phyloP scores from a whole-genome alignment of 1,140 invertebrate species.

The Berghia stephanieae region DNA sequence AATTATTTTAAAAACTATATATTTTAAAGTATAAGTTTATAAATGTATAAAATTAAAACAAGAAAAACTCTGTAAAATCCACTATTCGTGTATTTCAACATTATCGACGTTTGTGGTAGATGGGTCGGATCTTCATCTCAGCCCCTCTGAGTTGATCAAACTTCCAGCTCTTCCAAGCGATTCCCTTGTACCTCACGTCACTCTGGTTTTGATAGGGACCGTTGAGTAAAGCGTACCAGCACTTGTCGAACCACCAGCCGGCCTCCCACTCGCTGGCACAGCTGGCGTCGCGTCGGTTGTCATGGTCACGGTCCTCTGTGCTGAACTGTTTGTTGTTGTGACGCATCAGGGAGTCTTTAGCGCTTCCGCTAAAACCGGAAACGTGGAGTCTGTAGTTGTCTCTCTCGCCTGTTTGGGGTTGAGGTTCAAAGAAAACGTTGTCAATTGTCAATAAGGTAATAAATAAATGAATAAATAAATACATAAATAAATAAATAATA shows the following conservation, averaged over 20 bases:
- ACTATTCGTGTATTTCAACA: too few relatives aligned
- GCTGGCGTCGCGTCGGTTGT: constrained; percentile 75
- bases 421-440: too few relatives aligned
- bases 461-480: too few relatives aligned
- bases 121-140: constrained; percentile 81
- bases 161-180: constrained; percentile 82
- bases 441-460: too few relatives aligned
- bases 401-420: constrained; percentile 65
- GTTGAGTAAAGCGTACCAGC: constrained; percentile 92
- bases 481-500: too few relatives aligned
- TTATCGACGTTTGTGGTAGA: too few relatives aligned
- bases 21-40: too few relatives aligned
- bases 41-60: too few relatives aligned
- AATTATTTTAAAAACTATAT: too few relatives aligned
- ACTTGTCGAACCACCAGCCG: constrained; percentile 75
- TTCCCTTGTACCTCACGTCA: constrained; percentile 83
- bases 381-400: constrained; percentile 76
- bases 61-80: too few relatives aligned
- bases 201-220: constrained; percentile 83
- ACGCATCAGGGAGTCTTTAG: constrained; percentile 73
- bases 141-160: constrained; percentile 82
- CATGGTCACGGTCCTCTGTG: constrained; percentile 78
- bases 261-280: constrained; percentile 73
- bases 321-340: constrained; percentile 79
- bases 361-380: constrained; percentile 69